These are phyloP conservation scores for Sussaba pulchella DNA, from an alignment of 2,888 invertebrate species.

Conservation along the genomic window DNA sequence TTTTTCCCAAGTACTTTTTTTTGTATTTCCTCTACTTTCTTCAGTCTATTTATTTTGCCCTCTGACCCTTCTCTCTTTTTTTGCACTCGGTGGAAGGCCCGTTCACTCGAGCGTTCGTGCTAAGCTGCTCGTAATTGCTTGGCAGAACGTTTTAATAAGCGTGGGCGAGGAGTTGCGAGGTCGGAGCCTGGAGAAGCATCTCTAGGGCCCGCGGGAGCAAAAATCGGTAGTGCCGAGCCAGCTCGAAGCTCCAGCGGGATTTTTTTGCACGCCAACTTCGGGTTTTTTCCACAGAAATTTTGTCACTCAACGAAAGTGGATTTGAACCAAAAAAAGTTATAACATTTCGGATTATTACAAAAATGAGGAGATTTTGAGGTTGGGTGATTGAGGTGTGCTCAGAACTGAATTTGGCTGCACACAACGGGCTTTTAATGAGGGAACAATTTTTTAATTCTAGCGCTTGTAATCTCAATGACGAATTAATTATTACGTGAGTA, in stretches of 20 bases:
- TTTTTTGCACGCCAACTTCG: not conserved
- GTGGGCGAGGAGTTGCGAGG: conserved; percentile 61
- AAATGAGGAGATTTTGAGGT: too few relatives aligned
- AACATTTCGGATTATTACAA: not conserved
- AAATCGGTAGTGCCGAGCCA: conserved; percentile 40
- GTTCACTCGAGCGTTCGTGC: conserved; percentile 29
- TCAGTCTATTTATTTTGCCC: conserved; percentile 27
- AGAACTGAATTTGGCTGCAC: too few relatives aligned
- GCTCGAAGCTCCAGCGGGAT: not conserved
- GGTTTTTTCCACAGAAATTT: not conserved
- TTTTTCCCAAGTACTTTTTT: conserved; percentile 10
- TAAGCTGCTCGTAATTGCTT: conserved; percentile 49
- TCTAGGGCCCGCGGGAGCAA: conserved; percentile 48
- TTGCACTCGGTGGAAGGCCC: conserved; percentile 14
- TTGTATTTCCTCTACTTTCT: conserved; percentile 1
- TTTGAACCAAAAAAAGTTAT: not conserved
- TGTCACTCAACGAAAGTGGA: conserved; percentile 2
- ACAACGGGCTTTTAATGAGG: too few relatives aligned
- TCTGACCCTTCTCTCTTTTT: conserved; percentile 2
- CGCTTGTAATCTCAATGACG: not conserved
- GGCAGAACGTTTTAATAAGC: conserved; percentile 75
- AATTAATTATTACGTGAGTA: conserved; percentile 8
- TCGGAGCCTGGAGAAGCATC: conserved; percentile 16
- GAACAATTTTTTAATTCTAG: not conserved
- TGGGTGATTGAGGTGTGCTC: too few relatives aligned